A percentile compares a stretch with the other conserved stretches of the same genome.
phyloP scores from a whole-genome alignment of 1,140 invertebrate species.

The Neocloeon triangulifer region DNA sequence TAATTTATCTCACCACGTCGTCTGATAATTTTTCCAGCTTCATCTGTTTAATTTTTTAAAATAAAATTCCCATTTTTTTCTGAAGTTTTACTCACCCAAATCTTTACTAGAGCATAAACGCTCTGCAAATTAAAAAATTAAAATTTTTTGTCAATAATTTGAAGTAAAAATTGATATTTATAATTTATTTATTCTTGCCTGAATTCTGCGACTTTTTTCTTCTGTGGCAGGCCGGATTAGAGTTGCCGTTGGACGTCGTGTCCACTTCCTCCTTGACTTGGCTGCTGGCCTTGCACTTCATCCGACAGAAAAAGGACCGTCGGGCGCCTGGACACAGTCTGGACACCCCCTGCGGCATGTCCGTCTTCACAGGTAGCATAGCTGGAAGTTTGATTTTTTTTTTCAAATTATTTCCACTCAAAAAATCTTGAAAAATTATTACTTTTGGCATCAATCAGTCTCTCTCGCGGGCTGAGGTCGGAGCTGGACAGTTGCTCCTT shows the following conservation, averaged over 20 bases:
- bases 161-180: no score
- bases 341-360: slow-evolving; percentile 47
- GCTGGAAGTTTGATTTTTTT: slow-evolving; percentile 27
- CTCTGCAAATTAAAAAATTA: no score
- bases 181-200: slow-evolving; percentile 24
- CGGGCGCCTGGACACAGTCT: slow-evolving; percentile 66
- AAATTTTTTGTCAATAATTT: no score
- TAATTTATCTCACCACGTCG: no score
- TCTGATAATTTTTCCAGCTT: no score
- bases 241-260: slow-evolving; percentile 37
- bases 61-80: no score
- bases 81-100: no score
- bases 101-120: no score
- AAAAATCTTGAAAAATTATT: neutral
- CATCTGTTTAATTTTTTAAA: no score
- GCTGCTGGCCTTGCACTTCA: slow-evolving; percentile 45
- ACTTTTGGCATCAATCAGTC: slow-evolving; percentile 86
- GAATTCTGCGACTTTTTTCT: slow-evolving; percentile 39
- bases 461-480: slow-evolving; percentile 67
- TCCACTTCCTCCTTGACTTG: slow-evolving; percentile 54
- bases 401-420: neutral
- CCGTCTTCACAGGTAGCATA: slow-evolving; percentile 76
- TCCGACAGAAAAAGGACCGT: slow-evolving; percentile 80
- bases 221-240: slow-evolving; percentile 31
- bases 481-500: slow-evolving; percentile 86